phyloP scores from a whole-genome alignment of 53 echinoderm and acorn worm species.

The Echinometra lucunter region DNA sequence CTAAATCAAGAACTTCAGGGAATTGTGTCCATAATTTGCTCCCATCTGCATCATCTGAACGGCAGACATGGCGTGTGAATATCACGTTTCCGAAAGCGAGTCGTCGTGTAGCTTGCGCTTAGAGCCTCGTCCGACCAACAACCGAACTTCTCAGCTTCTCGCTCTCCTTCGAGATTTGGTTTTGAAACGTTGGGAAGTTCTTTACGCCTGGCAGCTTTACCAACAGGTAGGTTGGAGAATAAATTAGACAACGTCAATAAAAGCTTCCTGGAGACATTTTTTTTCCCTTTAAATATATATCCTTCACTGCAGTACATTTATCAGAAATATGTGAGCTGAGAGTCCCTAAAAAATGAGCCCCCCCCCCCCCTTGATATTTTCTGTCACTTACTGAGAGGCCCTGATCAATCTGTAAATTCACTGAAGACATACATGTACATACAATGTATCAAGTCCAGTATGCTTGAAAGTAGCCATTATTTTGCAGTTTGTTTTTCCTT shows the following conservation, averaged over 20 bases:
- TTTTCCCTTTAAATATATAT: not conserved
- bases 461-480: no score
- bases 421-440: no score
- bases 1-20: not conserved
- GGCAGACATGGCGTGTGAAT: slow-evolving; percentile 57
- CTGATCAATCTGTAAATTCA: no score
- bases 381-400: no score
- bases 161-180: slow-evolving; percentile 43
- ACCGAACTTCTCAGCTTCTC: slow-evolving; percentile 44
- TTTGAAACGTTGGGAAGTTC: slow-evolving; percentile 62
- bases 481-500: no score
- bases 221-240: slow-evolving; percentile 52
- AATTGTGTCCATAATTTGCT: not conserved
- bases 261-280: not conserved
- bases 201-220: slow-evolving; percentile 66
- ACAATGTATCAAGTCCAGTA: no score
- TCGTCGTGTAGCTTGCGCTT: slow-evolving; percentile 55
- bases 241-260: not conserved
- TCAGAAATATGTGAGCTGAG: not conserved
- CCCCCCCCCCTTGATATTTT: not conserved
- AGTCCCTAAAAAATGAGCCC: not conserved
- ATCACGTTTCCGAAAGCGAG: slow-evolving; percentile 55
- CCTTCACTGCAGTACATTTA: not conserved
- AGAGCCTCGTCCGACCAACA: slow-evolving; percentile 42
- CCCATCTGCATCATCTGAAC: slow-evolving; percentile 24